Evolutionary conservation across 2,888 invertebrate species (phyloP), one percentile per base, ranked within the genome.

Genomic region (Tiphia femorata): DNA sequence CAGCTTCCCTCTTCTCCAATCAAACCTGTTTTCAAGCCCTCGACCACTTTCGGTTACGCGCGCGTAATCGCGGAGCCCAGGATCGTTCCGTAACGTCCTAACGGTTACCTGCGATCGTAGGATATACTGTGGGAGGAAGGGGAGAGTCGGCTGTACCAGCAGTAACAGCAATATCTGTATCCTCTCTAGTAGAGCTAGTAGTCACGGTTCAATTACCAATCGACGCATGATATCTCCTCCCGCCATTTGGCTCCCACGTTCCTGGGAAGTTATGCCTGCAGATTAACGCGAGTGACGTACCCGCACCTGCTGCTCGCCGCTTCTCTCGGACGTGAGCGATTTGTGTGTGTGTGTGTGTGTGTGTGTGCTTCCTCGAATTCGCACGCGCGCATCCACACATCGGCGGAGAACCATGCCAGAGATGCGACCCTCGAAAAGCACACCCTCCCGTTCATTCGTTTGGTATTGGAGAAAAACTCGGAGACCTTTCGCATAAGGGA

Each of bases 281-380:
- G 77, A 79, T 79, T 79, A 79, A 76, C 75, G 69, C 73, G 57
- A 73, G 70, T 70, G 68, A 76, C 75, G 78, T 77, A 79, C 60
- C 76, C 72, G 74, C 79, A 79, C 80, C 79, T 77, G 80, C 74
- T 75, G 62, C 47, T 63, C 33, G 14, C 30, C 43, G 12, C 29
- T 46, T 42, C 54, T 29, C 20, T n/a, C 6, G 8, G 12, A 21
- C 19, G n/a, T 55, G 58, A 62, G 61, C 62, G 50, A n/a, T n/a
- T n/a, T n/a, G n/a, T n/a, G n/a, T n/a, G n/a, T n/a, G n/a, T n/a
- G n/a, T n/a, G n/a, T n/a, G n/a, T n/a, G n/a, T n/a, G n/a, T n/a
- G n/a, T n/a, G n/a, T n/a, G n/a, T n/a, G n/a, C n/a, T n/a, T n/a
- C n/a, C n/a, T 20, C 38, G 16, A 57, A 25, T 42, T 17, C 29